Conservation (phyloP, 2,113 vertebrate species). For the Dipodomys stephensi region DNA sequence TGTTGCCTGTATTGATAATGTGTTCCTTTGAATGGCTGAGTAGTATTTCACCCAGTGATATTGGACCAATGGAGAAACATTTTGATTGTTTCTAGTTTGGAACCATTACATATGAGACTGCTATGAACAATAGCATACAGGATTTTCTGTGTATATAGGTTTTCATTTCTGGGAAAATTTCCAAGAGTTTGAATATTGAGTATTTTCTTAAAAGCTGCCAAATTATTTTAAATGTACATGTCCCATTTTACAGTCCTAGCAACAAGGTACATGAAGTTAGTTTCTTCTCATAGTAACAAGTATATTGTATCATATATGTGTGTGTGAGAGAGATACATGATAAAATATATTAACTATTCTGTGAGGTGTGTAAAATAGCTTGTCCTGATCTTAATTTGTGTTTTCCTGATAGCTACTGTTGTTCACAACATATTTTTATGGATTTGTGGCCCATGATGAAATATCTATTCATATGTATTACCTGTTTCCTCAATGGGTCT, state of each 20-base stretch:
- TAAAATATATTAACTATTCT: not conserved
- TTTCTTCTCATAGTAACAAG: not conserved
- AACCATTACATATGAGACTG: not conserved
- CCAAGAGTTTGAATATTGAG: not conserved
- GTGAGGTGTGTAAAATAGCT: not conserved
- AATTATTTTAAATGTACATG: conserved; percentile 26
- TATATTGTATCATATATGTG: no score
- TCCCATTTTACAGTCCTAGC: not conserved
- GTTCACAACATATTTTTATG: not conserved
- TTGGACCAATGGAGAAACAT: not conserved
- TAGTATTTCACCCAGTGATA: not conserved
- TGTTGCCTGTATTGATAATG: not conserved
- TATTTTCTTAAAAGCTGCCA: not conserved
- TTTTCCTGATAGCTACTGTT: not conserved
- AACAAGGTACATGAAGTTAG: not conserved
- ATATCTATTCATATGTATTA: not conserved
- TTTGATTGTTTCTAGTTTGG: not conserved
- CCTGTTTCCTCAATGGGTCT: not conserved
- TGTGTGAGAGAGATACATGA: no score
- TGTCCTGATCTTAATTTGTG: not conserved
- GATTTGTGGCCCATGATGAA: not conserved
- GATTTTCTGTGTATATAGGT: not conserved
- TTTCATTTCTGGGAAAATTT: not conserved
- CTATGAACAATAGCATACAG: not conserved
- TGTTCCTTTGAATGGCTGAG: not conserved